phyloP scores from a whole-genome alignment of 2,888 invertebrate genomes.

The Protonemura montana region DNA sequence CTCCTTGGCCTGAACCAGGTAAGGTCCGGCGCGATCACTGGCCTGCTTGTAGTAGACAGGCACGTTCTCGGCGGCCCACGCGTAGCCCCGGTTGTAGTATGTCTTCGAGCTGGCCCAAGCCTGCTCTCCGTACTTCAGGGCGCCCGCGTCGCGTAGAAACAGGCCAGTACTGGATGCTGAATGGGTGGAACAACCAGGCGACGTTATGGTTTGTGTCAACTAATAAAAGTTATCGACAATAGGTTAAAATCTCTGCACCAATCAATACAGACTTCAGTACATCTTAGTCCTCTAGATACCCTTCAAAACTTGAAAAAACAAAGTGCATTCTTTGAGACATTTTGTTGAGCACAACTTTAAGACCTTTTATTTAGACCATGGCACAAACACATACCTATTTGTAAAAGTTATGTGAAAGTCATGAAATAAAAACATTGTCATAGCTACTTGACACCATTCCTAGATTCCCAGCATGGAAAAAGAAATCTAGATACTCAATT shows the following conservation, averaged over 20 bases:
- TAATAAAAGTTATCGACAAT: no score
- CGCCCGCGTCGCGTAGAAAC: conserved; percentile 70
- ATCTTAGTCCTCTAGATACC: no score
- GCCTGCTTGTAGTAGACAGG: conserved; percentile 47
- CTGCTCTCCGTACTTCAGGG: conserved; percentile 69
- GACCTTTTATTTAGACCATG: no score
- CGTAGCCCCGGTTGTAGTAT: conserved; percentile 62
- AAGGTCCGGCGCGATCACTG: conserved; percentile 44
- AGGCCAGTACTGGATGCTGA: conserved; percentile 72
- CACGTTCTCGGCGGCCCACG: conserved; percentile 48
- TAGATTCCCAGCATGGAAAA: neutral
- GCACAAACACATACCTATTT: neutral
- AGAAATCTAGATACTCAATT: neutral
- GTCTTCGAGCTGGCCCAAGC: conserved; percentile 69
- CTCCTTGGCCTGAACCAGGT: conserved; percentile 62
- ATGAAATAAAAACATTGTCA: neutral
- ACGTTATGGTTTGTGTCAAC: no score
- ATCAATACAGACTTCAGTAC: no score
- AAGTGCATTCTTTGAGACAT: no score
- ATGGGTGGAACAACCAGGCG: no score
- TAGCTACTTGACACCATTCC: neutral
- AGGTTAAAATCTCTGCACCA: no score
- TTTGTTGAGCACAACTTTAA: no score
- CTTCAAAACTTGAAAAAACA: no score
- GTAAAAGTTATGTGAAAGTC: neutral